Conservation (phyloP, 2,113 vertebrate species). For the Lonchura striata region DNA sequence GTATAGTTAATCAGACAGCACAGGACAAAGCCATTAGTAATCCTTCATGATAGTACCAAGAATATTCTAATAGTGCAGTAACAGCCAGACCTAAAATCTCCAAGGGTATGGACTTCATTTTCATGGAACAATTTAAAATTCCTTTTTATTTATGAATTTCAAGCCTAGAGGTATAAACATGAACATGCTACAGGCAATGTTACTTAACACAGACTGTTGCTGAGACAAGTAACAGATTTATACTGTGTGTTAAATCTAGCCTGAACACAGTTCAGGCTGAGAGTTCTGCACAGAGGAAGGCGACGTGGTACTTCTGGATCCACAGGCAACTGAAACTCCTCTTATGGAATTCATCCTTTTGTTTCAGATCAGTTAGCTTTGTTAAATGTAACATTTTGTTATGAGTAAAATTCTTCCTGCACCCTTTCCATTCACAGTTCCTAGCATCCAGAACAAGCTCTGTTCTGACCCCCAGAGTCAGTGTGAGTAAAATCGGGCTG, state of each 20-base stretch:
- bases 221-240: neutral
- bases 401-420: slow-evolving; percentile 20
- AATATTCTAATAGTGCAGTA: neutral
- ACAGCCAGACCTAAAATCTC: neutral
- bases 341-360: neutral
- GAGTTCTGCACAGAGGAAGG: neutral
- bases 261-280: neutral
- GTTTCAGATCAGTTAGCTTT: neutral
- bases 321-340: neutral
- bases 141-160: neutral
- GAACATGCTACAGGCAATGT: neutral
- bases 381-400: neutral
- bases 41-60: neutral
- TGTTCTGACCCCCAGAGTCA: slow-evolving; percentile 47
- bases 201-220: neutral
- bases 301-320: neutral
- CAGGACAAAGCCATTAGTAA: neutral
- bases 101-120: neutral
- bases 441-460: slow-evolving; percentile 39
- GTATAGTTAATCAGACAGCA: neutral
- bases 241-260: neutral
- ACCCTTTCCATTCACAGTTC: slow-evolving; percentile 42
- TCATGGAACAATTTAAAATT: neutral
- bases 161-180: neutral
- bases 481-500: slow-evolving; percentile 39